Evolutionary conservation across 2,797 vertebrate species (phyloP), one percentile per base, ranked within the genome.

Genomic region (Falco cherrug): DNA sequence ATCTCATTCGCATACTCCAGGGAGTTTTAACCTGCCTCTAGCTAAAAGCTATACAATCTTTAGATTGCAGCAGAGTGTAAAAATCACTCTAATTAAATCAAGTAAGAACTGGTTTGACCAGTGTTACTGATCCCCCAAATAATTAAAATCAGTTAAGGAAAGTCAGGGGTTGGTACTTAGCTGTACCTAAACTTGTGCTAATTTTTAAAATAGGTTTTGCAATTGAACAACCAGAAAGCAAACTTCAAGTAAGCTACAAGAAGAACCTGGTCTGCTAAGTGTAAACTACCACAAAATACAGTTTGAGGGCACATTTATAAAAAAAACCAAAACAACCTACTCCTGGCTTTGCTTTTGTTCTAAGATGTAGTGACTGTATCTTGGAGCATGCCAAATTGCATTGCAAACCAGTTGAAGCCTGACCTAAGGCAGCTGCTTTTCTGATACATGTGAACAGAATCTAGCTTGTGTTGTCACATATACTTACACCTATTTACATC

Each of bases 51-150:
- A 91, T 63, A 96, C 93, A 95, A 92, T 92, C 83, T 92, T 97
- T 73, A 96, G 94, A 90, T 84, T 93, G 81, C 94, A 96, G 95
- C 28, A 96, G 87, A 95, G 91, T 90, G 95, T 93, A 97, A 96
- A 97, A 97, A 97, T 93, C 81, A 91, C 74, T 86, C 90, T 96
- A 97, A 97, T 97, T 97, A 96, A 96, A 96, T 95, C 90, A 96
- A 93, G 93, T 91, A 90, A 92, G 92, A 97, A 97, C 97, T 96
- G 92, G 96, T 96, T 93, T 90, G 84, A 96, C 94, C 69, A 95
- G 83, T 84, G 90, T 96, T 96, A 92, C 92, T 76, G 87, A 97
- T 96, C 89, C 87, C 83, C 73, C 69, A 96, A 96, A 97, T 95
- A 97, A 96, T 86, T 94, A 88, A 87, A 92, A 91, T 93, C 43